These are phyloP conservation scores for Atherinomorus stipes DNA, from an alignment of 2,113 vertebrate species.

Conservation along the genomic window DNA sequence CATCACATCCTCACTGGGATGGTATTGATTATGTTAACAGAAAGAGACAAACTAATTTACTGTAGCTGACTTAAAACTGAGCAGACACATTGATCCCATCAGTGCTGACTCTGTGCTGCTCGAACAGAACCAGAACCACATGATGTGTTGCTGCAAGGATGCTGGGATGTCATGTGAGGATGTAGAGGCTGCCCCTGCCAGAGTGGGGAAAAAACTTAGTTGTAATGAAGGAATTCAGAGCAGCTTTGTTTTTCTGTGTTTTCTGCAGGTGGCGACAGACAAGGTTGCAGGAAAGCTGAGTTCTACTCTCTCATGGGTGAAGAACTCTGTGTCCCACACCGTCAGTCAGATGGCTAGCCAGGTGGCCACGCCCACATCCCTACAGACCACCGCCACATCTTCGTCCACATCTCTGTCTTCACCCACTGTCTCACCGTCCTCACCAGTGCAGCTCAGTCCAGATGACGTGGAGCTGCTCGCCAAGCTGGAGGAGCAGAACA, in stretches of 20 bases:
- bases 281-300: slow-evolving; percentile 98
- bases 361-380: slow-evolving; percentile 92
- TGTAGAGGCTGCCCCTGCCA: background rate
- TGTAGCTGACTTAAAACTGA: slow-evolving; percentile 1
- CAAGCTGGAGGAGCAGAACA: slow-evolving; percentile 98
- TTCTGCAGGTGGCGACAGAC: slow-evolving; percentile 96
- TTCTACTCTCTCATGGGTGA: slow-evolving; percentile 99
- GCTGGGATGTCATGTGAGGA: background rate
- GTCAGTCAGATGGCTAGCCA: slow-evolving; percentile 99
- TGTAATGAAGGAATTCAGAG: background rate
- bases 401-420: slow-evolving; percentile 90
- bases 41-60: slow-evolving; percentile 17
- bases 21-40: slow-evolving; percentile 9
- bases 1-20: background rate
- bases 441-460: slow-evolving; percentile 91
- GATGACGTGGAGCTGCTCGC: slow-evolving; percentile 94
- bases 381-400: slow-evolving; percentile 87
- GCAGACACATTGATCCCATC: background rate
- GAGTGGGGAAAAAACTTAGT: background rate
- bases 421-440: slow-evolving; percentile 87
- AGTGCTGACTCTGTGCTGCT: background rate
- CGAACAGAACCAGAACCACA: background rate
- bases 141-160: background rate
- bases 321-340: slow-evolving; percentile 96
- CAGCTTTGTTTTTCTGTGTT: background rate